These are phyloP conservation scores for Bombycilla garrulus DNA, from an alignment of 2,113 vertebrate genomes.

Conservation along the genomic window DNA sequence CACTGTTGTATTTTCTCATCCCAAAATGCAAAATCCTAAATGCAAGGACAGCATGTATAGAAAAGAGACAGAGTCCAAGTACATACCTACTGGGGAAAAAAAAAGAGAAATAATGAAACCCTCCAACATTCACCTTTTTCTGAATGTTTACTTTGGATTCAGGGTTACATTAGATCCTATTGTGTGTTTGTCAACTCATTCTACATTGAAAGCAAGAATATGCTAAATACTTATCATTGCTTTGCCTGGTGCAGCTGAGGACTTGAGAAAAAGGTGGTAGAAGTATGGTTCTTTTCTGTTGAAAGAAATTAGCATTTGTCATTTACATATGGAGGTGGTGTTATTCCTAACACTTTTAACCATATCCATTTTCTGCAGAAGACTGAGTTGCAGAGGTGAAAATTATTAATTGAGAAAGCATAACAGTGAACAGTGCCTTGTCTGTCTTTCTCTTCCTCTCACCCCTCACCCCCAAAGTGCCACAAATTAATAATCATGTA, in stretches of 20 bases:
- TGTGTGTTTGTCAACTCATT: neutral
- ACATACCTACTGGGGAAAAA: neutral
- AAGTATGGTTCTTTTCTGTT: neutral
- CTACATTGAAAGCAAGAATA: neutral
- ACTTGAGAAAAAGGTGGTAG: neutral
- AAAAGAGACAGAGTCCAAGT: neutral
- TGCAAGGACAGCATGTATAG: neutral
- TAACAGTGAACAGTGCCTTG: neutral
- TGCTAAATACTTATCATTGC: neutral
- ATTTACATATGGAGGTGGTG: neutral
- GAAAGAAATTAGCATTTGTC: neutral
- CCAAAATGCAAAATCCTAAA: neutral
- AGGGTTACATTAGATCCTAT: neutral
- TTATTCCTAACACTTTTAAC: neutral
- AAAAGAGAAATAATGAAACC: neutral
- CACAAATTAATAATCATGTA: rapidly evolving
- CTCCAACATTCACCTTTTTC: neutral
- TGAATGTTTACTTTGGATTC: neutral
- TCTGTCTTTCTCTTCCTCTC: neutral
- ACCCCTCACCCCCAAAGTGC: neutral
- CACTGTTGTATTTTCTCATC: neutral
- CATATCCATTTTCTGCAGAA: neutral
- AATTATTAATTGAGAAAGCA: neutral
- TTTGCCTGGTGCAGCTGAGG: neutral
- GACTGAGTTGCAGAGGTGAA: neutral